These are phyloP conservation scores for Cirrhinus mrigala DNA, from an alignment of 2,797 vertebrate species.

Conservation along the genomic window DNA sequence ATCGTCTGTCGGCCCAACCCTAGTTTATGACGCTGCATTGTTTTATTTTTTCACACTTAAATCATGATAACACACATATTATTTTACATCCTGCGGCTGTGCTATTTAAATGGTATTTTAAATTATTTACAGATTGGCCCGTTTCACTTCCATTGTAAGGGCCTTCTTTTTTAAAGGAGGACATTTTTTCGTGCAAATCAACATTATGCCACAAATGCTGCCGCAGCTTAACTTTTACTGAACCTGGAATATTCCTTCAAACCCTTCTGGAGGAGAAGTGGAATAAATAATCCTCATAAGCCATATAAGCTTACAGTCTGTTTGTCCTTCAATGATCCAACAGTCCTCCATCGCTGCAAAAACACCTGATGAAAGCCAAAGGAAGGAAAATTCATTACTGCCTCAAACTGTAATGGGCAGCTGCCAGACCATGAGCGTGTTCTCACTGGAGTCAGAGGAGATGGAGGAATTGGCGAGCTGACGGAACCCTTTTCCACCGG, in stretches of 20 bases:
- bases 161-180: neutral
- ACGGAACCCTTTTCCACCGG: slow-evolving; percentile 87
- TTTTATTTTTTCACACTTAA: neutral
- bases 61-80: neutral
- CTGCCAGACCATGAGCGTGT: slow-evolving; percentile 91
- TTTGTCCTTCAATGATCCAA: slow-evolving; percentile 50
- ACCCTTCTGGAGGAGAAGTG: slow-evolving; percentile 5
- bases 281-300: slow-evolving; percentile 29
- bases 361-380: neutral
- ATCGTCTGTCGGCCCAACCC: no score
- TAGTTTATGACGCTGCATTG: neutral
- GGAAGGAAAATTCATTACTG: neutral
- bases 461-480: slow-evolving; percentile 68
- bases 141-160: neutral
- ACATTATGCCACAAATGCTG: neutral
- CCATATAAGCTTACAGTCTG: slow-evolving; percentile 18
- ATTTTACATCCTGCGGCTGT: neutral
- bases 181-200: neutral
- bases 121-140: neutral
- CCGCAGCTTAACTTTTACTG: neutral
- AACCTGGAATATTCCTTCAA: slow-evolving; percentile 8
- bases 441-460: slow-evolving; percentile 72
- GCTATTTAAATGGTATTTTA: neutral
- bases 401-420: slow-evolving; percentile 83
- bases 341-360: slow-evolving; percentile 12